Evolutionary conservation across 2,113 vertebrate genomes (phyloP).

Genomic region (Alces alces): DNA sequence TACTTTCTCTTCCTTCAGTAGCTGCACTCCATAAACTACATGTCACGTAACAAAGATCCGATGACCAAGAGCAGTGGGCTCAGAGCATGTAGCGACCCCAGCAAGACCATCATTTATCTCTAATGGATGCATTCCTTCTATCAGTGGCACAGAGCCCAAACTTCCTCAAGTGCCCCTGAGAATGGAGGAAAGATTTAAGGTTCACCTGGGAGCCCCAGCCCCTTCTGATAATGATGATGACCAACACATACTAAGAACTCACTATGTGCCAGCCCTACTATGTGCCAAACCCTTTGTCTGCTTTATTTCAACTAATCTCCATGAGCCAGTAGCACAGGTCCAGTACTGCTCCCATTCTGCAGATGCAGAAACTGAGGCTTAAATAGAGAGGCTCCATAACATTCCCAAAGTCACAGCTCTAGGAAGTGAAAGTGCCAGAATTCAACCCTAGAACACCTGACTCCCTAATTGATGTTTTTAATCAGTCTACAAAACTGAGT

Average conservation of each 20-base stretch:
- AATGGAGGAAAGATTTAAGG: background rate
- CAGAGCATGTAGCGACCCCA: fast-evolving
- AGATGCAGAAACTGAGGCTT: background rate
- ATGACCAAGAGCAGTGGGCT: background rate
- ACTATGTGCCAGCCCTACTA: background rate
- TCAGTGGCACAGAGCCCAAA: background rate
- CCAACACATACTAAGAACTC: background rate
- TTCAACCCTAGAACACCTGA: background rate
- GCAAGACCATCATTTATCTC: background rate
- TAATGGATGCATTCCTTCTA: background rate
- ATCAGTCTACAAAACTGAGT: background rate
- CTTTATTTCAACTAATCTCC: background rate
- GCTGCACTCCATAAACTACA: background rate
- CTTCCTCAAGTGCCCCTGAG: no score
- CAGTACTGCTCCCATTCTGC: background rate
- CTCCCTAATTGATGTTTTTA: background rate
- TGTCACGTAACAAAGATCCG: background rate
- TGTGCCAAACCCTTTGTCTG: background rate
- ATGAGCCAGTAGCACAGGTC: background rate
- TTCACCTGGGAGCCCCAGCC: background rate
- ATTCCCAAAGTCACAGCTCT: background rate
- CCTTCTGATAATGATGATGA: background rate
- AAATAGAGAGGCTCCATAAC: background rate
- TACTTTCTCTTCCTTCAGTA: fast-evolving
- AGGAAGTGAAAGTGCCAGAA: background rate